A percentile compares a stretch with the other conserved stretches of the same genome.
These are phyloP conservation scores for Drosophila mimetica DNA, from an alignment of 2,888 invertebrate genomes.

Conservation along the genomic window DNA sequence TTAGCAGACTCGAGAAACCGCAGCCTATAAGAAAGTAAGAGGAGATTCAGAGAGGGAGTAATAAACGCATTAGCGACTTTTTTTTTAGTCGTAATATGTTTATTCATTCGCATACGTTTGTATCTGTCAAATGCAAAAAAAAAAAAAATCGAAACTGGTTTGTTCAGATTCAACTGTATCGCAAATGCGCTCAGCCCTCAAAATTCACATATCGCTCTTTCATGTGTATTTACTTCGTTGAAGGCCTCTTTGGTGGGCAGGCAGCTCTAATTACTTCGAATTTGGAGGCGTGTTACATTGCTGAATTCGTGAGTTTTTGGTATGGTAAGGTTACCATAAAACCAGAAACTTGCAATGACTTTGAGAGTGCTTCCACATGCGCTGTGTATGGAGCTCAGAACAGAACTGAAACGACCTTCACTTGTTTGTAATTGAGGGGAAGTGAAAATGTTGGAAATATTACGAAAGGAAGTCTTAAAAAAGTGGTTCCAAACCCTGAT, in stretches of 20 bases:
- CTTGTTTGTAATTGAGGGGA: background rate
- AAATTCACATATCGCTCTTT: slow-evolving; percentile 28
- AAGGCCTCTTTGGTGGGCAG: slow-evolving; percentile 35
- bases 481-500: slow-evolving; percentile 14
- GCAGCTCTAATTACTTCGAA: slow-evolving; percentile 42
- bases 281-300: slow-evolving; percentile 34
- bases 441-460: slow-evolving; percentile 14
- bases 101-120: slow-evolving; percentile 13
- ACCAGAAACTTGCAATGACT: slow-evolving; percentile 7
- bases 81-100: slow-evolving; percentile 20
- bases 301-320: slow-evolving; percentile 32
- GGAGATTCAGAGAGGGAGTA: slow-evolving; percentile 39
- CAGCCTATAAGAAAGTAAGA: slow-evolving; percentile 4
- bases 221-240: slow-evolving; percentile 26
- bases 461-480: background rate
- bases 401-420: slow-evolving; percentile 27
- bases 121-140: slow-evolving; percentile 52
- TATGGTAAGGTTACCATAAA: slow-evolving; percentile 10
- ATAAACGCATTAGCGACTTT: slow-evolving; percentile 54
- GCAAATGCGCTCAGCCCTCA: background rate
- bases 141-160: slow-evolving; percentile 48
- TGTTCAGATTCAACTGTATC: background rate
- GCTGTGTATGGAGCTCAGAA: slow-evolving; percentile 3
- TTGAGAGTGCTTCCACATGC: slow-evolving; percentile 36
- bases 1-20: slow-evolving; percentile 14